Base-by-base conservation (phyloP, 2,888 invertebrate genomes). In the Drosophila sordidula region DNA sequence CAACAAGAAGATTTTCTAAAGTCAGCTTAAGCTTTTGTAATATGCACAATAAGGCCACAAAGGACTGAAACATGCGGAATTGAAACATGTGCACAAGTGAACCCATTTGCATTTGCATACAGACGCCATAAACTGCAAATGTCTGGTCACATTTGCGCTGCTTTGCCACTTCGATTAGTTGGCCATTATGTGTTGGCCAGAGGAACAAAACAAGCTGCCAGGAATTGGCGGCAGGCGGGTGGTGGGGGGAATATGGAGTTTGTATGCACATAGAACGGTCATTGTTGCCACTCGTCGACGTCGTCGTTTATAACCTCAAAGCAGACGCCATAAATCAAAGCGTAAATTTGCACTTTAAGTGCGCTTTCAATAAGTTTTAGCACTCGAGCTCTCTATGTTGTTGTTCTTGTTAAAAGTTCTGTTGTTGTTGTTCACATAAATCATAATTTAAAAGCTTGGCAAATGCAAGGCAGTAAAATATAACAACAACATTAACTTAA, bases 321-420 rank as follows among this genome's bases (percentile, higher is more conserved):
- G 87, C 83, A 89, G 90, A 89, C 89, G 78, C 75, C 89, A 88
- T 89, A 89, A 89, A 89, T 89, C 90, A 89, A 78, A 81, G 75
- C 57, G 70, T 70, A 84, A 87, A 84, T 84, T 87, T 82, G 67
- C 81, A 82, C 81, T 82, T 87, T 61, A 81, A 82, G 85, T 70
- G 81, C 67, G 85, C 78, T 81, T 87, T 84, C 85, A 82, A 82
- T 87, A 82, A 84, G 78, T 84, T 78, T 84, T 44, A 51, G 47
- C 51, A 68, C 59, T 44, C 59, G 14, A 59, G 51, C 64, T 71
- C 65, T 29, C 2, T 2, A 8, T 26, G 44, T 63, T 71, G 54
- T 72, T 64, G 69, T 45, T 75, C 50, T 50, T 54, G 39, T 56
- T 73, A 55, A 32, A 11, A 32, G 11, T 32, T 32, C 22, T 62